These are phyloP conservation scores for Timandra comae DNA, from an alignment of 2,888 invertebrate species.

Conservation along the genomic window DNA sequence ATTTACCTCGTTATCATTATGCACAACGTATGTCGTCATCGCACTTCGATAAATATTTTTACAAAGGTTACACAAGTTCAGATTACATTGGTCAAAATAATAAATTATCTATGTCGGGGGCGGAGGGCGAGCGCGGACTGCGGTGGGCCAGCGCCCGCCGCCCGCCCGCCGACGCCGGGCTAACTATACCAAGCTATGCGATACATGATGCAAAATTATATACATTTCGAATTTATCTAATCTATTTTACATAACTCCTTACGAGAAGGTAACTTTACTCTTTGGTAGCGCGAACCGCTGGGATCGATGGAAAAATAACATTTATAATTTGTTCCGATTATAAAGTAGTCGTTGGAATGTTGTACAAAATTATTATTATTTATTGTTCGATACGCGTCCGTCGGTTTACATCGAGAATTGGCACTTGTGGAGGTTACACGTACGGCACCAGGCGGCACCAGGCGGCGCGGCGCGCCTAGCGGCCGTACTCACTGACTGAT, in stretches of 20 bases:
- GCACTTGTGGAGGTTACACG: conserved; percentile 59
- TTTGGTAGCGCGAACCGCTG: conserved; percentile 70
- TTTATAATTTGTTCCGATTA: conserved; percentile 25
- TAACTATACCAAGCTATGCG: conserved; percentile 51
- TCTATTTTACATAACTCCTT: conserved; percentile 64
- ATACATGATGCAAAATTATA: conserved; percentile 64
- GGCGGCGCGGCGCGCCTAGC: neutral
- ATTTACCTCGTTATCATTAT: conserved; percentile 73
- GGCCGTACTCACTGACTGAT: neutral
- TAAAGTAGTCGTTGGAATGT: conserved; percentile 46
- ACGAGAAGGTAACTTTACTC: conserved; percentile 72
- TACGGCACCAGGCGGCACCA: conserved; percentile 13
- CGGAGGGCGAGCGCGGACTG: conserved; percentile 8
- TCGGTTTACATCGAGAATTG: conserved; percentile 40
- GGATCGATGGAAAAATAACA: conserved; percentile 41
- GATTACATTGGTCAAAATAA: conserved; percentile 75
- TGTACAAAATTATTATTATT: conserved; percentile 50
- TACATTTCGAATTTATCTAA: conserved; percentile 59
- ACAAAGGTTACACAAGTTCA: conserved; percentile 71
- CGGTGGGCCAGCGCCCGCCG: conserved; percentile 22
- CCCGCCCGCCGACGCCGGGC: conserved; percentile 17
- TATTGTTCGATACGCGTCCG: conserved; percentile 47
- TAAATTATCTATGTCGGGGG: conserved; percentile 38
- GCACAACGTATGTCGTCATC: conserved; percentile 63
- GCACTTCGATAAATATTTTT: conserved; percentile 66